These are phyloP conservation scores for Scaptomyza montana DNA, from an alignment of 1,140 invertebrate genomes.

Conservation along the genomic window DNA sequence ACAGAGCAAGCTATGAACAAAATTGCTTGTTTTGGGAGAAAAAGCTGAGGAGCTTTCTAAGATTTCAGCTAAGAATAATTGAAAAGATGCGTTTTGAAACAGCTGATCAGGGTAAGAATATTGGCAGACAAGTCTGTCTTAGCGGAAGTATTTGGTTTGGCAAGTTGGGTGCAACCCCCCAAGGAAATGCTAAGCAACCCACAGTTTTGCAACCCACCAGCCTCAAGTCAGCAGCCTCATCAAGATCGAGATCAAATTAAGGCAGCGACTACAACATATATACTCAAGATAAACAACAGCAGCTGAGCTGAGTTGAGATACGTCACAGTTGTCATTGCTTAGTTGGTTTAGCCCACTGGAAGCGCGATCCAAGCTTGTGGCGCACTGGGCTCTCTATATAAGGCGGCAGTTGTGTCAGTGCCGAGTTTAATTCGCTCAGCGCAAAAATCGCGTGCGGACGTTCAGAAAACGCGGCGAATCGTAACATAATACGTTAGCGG, in stretches of 20 bases:
- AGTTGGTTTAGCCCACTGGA: slow-evolving; percentile 52
- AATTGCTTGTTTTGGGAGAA: slow-evolving; percentile 59
- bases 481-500: slow-evolving; percentile 36
- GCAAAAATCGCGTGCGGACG: slow-evolving; percentile 80
- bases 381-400: slow-evolving; percentile 66
- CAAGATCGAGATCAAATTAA: slow-evolving; percentile 36
- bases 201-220: slow-evolving; percentile 14
- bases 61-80: neutral
- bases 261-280: slow-evolving; percentile 20
- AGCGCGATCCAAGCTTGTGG: slow-evolving; percentile 19
- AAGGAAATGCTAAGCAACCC: slow-evolving; percentile 47
- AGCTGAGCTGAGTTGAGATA: slow-evolving; percentile 14
- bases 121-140: neutral
- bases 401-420: slow-evolving; percentile 54
- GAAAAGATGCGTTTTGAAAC: neutral
- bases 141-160: neutral
- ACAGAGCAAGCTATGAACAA: slow-evolving; percentile 25
- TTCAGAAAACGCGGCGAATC: slow-evolving; percentile 63
- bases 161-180: slow-evolving; percentile 15
- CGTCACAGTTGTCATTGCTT: slow-evolving; percentile 68
- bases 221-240: slow-evolving; percentile 33
- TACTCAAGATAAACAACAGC: slow-evolving; percentile 61
- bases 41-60: slow-evolving; percentile 2
- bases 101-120: slow-evolving; percentile 15
- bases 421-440: slow-evolving; percentile 78